Evolutionary conservation across 2,797 vertebrate genomes (phyloP).

Genomic region (Emydoidea blandingii): DNA sequence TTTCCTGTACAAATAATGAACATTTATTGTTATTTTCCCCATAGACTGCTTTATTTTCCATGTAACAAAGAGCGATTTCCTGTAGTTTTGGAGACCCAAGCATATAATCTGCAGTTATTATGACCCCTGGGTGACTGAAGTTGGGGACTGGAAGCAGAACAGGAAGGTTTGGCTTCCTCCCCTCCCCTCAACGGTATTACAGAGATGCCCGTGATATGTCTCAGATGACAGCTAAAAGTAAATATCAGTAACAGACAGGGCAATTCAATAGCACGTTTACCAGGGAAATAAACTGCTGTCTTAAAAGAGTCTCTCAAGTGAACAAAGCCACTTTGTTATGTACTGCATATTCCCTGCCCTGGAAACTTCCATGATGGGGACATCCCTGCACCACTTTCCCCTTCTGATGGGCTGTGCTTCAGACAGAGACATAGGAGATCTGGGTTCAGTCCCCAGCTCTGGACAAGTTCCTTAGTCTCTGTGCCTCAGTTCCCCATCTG

Average conservation of each 20-base stretch:
- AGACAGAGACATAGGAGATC: neutral
- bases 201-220: neutral
- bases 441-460: neutral
- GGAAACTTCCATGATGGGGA: neutral
- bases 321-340: neutral
- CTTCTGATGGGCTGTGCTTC: neutral
- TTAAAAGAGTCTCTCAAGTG: neutral
- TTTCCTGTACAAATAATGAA: conserved; percentile 85
- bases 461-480: neutral
- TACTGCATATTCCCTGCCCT: neutral
- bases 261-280: neutral
- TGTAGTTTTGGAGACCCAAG: conserved; percentile 57
- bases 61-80: conserved; percentile 77
- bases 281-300: neutral
- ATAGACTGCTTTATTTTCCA: conserved; percentile 78
- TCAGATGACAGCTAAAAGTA: neutral
- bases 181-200: fast-evolving
- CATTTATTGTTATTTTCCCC: conserved; percentile 84
- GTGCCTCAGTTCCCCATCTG: neutral
- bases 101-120: neutral
- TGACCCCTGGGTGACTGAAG: conserved; percentile 66
- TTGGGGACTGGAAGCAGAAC: neutral
- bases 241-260: neutral
- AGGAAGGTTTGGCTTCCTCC: neutral
- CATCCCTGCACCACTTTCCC: neutral